Evolutionary conservation across 1,140 invertebrate species (phyloP), one percentile per base, ranked within the genome.

Genomic region (Aricia agestis): DNA sequence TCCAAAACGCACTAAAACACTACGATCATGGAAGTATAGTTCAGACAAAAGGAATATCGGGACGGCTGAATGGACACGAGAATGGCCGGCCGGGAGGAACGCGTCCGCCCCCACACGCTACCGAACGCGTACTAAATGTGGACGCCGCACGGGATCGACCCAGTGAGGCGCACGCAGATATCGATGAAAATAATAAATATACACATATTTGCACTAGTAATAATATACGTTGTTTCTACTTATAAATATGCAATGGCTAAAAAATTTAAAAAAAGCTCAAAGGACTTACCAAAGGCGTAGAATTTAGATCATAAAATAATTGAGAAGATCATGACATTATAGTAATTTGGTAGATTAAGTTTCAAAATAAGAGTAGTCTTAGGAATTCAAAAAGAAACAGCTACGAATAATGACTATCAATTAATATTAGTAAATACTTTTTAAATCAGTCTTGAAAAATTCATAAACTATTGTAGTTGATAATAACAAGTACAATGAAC

Each of bases 121-220:
- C 75, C 73, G 77, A 77, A 72, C 82, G 86, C 88, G 86, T 85
- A 89, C 87, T 89, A 73, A 80, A 81, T 19, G 74, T 76, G 76
- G 76, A 84, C 45, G 45, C 83, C 82, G 81, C 75, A 74, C 68
- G 73, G 45, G 7, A 52, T 52, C 45, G 45, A 52, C 85, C 87
- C 85, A 88, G 86, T 85, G 89, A 71, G 78, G 89, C 81, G 81
- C 84, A 83, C 82, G 84, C 84, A 84, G 76, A 74, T 75, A 78
- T 75, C 76, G 78, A 78, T 84, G 25, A 25, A 85, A 89, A 78
- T 85, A 84, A 82, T 3, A 85, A 89, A 78, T 84, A 85, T 81
- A 89, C 85, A 82, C n/a, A n/a, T n/a, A 76, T 77, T 76, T 68
- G 42, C 66, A 31, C 63, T 45, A 66, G 73, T 69, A 72, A 69